phyloP scores from a whole-genome alignment of 2,888 invertebrate species.

The Leptarthrus brevirostris region DNA sequence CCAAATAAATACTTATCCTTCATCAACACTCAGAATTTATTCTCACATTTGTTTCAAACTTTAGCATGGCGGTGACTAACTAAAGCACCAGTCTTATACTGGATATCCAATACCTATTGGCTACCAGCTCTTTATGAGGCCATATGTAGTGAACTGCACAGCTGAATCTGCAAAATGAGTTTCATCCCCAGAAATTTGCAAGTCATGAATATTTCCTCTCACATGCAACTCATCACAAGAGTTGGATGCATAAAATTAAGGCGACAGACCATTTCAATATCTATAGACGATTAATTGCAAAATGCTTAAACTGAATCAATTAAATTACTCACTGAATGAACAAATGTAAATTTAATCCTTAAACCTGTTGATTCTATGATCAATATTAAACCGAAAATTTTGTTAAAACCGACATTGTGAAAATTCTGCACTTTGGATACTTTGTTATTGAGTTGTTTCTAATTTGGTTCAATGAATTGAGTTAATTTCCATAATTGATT shows the following conservation, averaged over 20 bases:
- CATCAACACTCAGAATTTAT: not conserved
- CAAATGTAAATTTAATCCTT: not conserved
- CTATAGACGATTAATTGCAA: not conserved
- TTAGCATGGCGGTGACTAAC: not conserved
- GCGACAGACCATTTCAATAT: not conserved
- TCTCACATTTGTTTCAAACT: not conserved
- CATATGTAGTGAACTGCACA: not conserved
- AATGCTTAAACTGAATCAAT: not conserved
- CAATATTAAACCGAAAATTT: no score
- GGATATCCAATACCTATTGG: no score
- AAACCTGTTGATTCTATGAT: not conserved
- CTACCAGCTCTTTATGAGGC: no score
- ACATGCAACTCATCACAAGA: slow-evolving; percentile 8
- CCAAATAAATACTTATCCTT: no score
- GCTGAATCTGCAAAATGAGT: slow-evolving; percentile 3
- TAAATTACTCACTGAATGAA: slow-evolving; percentile 13
- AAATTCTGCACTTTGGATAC: no score
- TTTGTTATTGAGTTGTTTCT: no score
- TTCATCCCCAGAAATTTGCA: not conserved
- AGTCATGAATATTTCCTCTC: slow-evolving; percentile 9
- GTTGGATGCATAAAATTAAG: not conserved
- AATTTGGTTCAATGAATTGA: no score
- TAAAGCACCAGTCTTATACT: no score
- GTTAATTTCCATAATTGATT: no score
- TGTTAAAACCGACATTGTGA: no score